Percentiles rank a stretch among this genome's conserved stretches.
Conservation (phyloP, 2,888 invertebrate species). For the Idaea biselata region DNA sequence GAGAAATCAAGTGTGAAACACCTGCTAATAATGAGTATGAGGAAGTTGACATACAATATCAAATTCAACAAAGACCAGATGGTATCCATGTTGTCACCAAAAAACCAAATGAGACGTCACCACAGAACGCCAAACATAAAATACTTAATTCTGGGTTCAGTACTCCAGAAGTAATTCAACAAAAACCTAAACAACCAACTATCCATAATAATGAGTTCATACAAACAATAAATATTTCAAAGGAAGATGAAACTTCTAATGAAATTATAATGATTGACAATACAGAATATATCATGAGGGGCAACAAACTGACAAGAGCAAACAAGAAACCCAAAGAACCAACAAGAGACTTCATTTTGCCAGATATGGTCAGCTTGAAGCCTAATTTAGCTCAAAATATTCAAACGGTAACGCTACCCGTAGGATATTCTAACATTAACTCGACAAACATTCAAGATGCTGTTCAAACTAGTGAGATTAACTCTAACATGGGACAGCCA, state of each 20-base stretch:
- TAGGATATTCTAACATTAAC: slow-evolving; percentile 48
- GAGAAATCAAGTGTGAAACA: slow-evolving; percentile 56
- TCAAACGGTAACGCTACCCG: slow-evolving; percentile 42
- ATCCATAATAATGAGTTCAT: slow-evolving; percentile 43
- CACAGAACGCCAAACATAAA: slow-evolving; percentile 53
- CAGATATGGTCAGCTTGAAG: slow-evolving; percentile 49
- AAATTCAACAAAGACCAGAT: slow-evolving; percentile 58
- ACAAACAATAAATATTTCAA: slow-evolving; percentile 38
- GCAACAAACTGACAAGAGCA: slow-evolving; percentile 51
- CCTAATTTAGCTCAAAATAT: slow-evolving; percentile 34
- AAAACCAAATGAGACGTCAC: slow-evolving; percentile 40
- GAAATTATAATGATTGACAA: slow-evolving; percentile 80
- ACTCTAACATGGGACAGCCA: slow-evolving; percentile 52
- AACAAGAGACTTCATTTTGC: slow-evolving; percentile 47
- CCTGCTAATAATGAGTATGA: slow-evolving; percentile 49
- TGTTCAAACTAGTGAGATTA: neutral
- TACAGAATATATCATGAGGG: slow-evolving; percentile 78
- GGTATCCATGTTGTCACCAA: slow-evolving; percentile 72
- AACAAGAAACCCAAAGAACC: slow-evolving; percentile 42
- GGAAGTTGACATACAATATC: slow-evolving; percentile 53
- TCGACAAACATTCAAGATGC: slow-evolving; percentile 33
- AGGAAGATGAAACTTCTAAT: slow-evolving; percentile 38
- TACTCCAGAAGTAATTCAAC: slow-evolving; percentile 34
- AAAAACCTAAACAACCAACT: slow-evolving; percentile 29
- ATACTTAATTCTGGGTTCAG: slow-evolving; percentile 63